A percentile compares a stretch with the other conserved stretches of the same genome.
Evolutionary conservation across 2,113 vertebrate genomes (phyloP).

Genomic region (Brachyhypopomus occidentalis): DNA sequence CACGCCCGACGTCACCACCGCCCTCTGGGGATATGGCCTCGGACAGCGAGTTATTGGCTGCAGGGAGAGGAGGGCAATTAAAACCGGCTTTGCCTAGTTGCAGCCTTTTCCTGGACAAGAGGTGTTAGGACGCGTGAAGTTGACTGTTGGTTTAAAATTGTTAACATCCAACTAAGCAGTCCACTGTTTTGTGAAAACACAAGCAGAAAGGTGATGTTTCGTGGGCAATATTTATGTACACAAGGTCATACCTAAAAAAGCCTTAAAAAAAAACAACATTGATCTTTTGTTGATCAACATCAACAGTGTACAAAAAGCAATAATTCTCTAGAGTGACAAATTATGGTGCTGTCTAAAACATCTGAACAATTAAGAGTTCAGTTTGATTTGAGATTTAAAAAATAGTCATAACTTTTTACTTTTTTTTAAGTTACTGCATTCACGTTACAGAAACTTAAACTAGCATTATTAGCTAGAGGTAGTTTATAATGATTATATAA

Average conservation of each 20-base stretch:
- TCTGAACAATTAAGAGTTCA: too few relatives aligned
- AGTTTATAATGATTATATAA: too few relatives aligned
- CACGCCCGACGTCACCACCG: not conserved
- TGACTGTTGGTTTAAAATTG: not conserved
- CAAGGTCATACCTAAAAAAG: not conserved
- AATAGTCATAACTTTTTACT: too few relatives aligned
- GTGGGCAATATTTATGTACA: not conserved
- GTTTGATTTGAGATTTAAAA: too few relatives aligned
- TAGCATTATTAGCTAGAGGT: not conserved
- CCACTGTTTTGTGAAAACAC: conserved; percentile 34
- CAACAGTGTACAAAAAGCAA: too few relatives aligned
- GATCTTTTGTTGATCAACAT: too few relatives aligned
- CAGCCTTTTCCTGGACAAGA: not conserved
- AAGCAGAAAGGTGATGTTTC: not conserved
- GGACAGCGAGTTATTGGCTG: conserved; percentile 53
- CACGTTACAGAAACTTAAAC: too few relatives aligned
- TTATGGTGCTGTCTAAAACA: too few relatives aligned
- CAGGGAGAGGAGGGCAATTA: conserved; percentile 33
- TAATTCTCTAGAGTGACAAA: too few relatives aligned
- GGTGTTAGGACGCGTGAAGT: not conserved
- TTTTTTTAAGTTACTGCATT: too few relatives aligned
- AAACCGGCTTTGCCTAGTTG: conserved; percentile 5
- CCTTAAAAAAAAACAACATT: too few relatives aligned
- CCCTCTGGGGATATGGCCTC: conserved; percentile 38
- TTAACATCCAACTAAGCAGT: conserved; percentile 21